A percentile compares a stretch with the other conserved stretches of the same genome.
These are phyloP conservation scores for Tenthredo scrophulariae DNA, from an alignment of 2,888 invertebrate genomes.

Conservation along the genomic window DNA sequence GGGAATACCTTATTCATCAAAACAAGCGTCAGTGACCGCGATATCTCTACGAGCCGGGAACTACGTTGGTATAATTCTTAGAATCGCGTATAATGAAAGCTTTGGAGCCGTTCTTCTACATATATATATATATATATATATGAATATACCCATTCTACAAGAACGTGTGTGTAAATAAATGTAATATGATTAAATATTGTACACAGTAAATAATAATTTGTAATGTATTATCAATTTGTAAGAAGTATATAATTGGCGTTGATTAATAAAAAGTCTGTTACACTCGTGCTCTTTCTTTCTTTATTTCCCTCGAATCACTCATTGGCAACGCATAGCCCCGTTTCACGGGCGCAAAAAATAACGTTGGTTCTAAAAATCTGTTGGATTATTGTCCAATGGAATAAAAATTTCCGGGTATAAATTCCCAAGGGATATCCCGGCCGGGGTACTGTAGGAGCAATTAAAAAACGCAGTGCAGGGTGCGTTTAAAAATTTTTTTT, in stretches of 20 bases:
- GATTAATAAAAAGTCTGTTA: not conserved
- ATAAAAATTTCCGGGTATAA: not conserved
- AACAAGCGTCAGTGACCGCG: constrained; percentile 1
- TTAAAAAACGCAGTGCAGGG: constrained; percentile 1
- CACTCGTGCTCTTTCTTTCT: not conserved
- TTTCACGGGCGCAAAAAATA: not conserved
- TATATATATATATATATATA: not conserved
- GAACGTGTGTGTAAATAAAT: not conserved
- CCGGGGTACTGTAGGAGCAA: constrained; percentile 11
- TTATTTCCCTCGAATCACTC: not conserved
- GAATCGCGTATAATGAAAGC: not conserved
- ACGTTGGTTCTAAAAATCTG: not conserved
- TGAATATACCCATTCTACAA: not conserved
- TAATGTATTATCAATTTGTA: not conserved
- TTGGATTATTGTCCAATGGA: not conserved
- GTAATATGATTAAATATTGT: not conserved
- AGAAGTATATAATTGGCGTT: not conserved
- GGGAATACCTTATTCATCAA: constrained; percentile 13
- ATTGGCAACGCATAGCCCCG: not conserved
- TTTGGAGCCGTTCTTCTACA: not conserved
- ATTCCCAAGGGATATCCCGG: not conserved
- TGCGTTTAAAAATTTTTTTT: constrained; percentile 24
- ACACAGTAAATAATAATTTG: not conserved
- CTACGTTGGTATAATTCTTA: not conserved
- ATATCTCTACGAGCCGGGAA: not conserved